These are phyloP conservation scores for Takifugu ocellatus DNA, from an alignment of 2,797 vertebrate genomes.

Conservation along the genomic window DNA sequence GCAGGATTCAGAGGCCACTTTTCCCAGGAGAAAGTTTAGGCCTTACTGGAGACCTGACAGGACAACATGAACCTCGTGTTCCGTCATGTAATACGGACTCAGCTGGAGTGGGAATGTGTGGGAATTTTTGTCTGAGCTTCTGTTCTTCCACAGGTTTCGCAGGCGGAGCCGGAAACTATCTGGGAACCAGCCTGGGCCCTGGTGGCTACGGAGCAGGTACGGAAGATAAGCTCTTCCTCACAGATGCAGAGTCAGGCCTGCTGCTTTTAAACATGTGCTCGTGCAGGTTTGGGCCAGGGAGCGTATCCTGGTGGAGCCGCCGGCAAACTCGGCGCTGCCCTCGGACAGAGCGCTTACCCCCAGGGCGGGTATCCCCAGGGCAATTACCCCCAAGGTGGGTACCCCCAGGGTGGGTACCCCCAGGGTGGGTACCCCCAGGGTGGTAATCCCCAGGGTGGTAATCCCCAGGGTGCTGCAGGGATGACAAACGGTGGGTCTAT, in stretches of 20 bases:
- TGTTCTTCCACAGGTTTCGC: conserved; percentile 63
- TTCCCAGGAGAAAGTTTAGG: too few relatives aligned
- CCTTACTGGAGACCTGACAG: too few relatives aligned
- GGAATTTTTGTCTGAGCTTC: conserved; percentile 2
- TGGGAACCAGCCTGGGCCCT: conserved; percentile 49
- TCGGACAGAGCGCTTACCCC: conserved; percentile 52
- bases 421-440: conserved; percentile 34
- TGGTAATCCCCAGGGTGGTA: conserved; percentile 38
- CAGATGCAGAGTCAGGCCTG: not conserved
- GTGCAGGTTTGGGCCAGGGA: conserved; percentile 66
- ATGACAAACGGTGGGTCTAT: conserved; percentile 22
- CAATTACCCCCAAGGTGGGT: conserved; percentile 41
- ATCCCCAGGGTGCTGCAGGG: conserved; percentile 36
- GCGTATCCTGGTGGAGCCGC: conserved; percentile 62
- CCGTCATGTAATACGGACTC: too few relatives aligned
- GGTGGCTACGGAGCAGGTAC: conserved; percentile 74
- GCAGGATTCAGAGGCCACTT: too few relatives aligned
- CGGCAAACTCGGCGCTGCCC: conserved; percentile 58
- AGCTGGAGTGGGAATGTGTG: not conserved
- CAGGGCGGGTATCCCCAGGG: conserved; percentile 45
- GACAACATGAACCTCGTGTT: too few relatives aligned
- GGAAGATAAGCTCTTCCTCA: not conserved
- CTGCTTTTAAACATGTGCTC: conserved; percentile 9
- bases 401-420: conserved; percentile 49
- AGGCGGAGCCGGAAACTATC: conserved; percentile 60